A percentile compares a stretch with the other conserved stretches of the same genome.
These are phyloP conservation scores for Amblyraja radiata DNA, from an alignment of 2,797 vertebrate genomes.

Conservation along the genomic window DNA sequence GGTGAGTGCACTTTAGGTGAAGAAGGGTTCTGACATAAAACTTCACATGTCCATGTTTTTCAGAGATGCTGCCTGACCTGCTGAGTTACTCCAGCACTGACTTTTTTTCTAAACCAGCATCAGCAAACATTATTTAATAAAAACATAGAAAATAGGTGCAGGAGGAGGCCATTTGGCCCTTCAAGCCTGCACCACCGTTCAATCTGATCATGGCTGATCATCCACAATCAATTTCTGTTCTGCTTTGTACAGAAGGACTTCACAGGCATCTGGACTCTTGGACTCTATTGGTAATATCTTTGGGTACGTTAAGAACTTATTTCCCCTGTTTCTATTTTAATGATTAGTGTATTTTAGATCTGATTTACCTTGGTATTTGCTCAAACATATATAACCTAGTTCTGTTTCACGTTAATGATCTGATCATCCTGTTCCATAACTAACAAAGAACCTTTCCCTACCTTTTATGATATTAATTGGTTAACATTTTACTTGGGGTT, in stretches of 20 bases:
- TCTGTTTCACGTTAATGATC: background rate
- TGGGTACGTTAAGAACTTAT: conserved; percentile 75
- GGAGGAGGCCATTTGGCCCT: too few relatives aligned
- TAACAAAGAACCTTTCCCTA: background rate
- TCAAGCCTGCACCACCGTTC: too few relatives aligned
- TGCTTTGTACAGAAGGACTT: conserved; percentile 72
- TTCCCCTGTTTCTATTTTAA: conserved; percentile 49
- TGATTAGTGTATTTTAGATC: background rate
- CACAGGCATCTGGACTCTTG: conserved; percentile 78
- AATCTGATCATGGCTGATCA: too few relatives aligned
- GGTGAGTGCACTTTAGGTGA: background rate
- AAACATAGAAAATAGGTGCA: too few relatives aligned
- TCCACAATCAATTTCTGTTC: conserved; percentile 48
- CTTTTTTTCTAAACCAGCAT: background rate
- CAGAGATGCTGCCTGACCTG: too few relatives aligned
- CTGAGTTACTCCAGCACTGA: too few relatives aligned
- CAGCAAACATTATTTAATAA: background rate
- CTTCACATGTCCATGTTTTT: too few relatives aligned
- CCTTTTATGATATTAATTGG: background rate
- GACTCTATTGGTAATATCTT: conserved; percentile 98
- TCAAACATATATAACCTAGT: too few relatives aligned
- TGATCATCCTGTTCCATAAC: background rate
- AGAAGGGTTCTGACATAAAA: too few relatives aligned
- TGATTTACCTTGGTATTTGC: background rate
- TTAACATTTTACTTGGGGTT: background rate